Base-by-base conservation (phyloP, 2,113 vertebrate species). In the Pseudorasbora parva region DNA sequence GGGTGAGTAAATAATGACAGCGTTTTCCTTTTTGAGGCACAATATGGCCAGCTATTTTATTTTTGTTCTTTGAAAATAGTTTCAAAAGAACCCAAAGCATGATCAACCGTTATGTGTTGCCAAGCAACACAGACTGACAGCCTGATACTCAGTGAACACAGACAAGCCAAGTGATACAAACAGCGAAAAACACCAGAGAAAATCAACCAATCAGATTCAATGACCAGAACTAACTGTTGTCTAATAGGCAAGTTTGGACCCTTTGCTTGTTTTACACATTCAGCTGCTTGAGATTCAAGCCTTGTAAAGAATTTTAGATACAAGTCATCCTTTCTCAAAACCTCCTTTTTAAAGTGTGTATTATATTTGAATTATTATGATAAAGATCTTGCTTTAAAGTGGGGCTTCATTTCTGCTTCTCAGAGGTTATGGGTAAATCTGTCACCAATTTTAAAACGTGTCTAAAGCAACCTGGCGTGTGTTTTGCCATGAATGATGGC, bases 111-210 rank as follows among this genome's bases (percentile, higher is more conserved):
- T 57, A 49, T 73, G 27, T 77, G 74, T 77, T 77, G 30, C 74
- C 51, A 77, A 77, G 74, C 74, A 77, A 77, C 74, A 51, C 33
- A 73, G 72, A 51, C 69, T 62, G 57, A 74, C 27, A 43, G 15
- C 5, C 9, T 25, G 49, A 74, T 14, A 47, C 2, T 1, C 45
- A 49, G 25, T 74, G 47, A 51, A 74, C 45, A 51, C 15, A 74
- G 72, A 74, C 23, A 51, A 30, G 25, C 15, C 3, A 74, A 33
- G 27, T 41, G 41, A 45, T 8, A 45, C 9, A 1, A 62, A 62
- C 9, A n/a, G 49, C n/a, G 33, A 47, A 60, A 25, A 47, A 73
- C 5, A 37, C 19, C 12, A 10, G 15, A 15, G 8, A 27, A 74
- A 51, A 74, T 74, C 11, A 72, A 72, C 41, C 69, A 72, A 72